Base-by-base conservation (phyloP, 2,113 vertebrate species). In the Turdus rufiventris region DNA sequence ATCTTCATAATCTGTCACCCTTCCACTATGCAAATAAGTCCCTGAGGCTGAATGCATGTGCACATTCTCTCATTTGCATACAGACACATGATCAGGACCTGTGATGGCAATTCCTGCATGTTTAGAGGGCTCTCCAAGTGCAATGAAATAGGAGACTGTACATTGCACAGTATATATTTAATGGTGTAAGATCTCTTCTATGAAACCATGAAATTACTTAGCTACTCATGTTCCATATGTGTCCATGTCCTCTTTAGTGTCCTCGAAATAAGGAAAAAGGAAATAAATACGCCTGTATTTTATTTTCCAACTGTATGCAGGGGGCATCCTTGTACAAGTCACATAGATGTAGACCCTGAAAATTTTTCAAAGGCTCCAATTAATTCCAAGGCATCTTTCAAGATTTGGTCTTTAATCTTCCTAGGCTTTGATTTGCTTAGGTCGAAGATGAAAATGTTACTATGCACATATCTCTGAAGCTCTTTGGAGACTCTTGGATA, bases 371-470 rank as follows among this genome's bases (percentile, higher is more conserved):
- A 88, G 42, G 9, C 38, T 91, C 47, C 18, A 73, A 12, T 92
- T 94, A 95, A 67, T 93, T 92, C 29, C 42, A 94, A 88, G 57
- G 5, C 50, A 40, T 88, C 43, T 63, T 84, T 90, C 77, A 94
- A 81, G 15, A 25, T 84, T 78, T 95, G 72, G 36, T 10, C 75
- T 96, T 96, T 92, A 89, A 84, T 90, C 60, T 94, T 83, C 45
- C 36, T 67, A 63, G 89, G 23, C 51, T 95, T 93, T 95, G 68
- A 85, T 93, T 90, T 94, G 65, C 68, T 70, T 77, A 63, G 65
- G 63, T 90, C 5, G 76, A 73, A 85, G 73, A 93, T 57, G 75
- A 79, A 94, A 89, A 92, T 42, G 45, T 81, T 83, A 14, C 67
- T 62, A 7, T 42, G 51, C 77, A 78, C 18, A 15, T 60, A 63